phyloP scores from a whole-genome alignment of 2,797 vertebrate genomes.

The Etheostoma perlongum region DNA sequence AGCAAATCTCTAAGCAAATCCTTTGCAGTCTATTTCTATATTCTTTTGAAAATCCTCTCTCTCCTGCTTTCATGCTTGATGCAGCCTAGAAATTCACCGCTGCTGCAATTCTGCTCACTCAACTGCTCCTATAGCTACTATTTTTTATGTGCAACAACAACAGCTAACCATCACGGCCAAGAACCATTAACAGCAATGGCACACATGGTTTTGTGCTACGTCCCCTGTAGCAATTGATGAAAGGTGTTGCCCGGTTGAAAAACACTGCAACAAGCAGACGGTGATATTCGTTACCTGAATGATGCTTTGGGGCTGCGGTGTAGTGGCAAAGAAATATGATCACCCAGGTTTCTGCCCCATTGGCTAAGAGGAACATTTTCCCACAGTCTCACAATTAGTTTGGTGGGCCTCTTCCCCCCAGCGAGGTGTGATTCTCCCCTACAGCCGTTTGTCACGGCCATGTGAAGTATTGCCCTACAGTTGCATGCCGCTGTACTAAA shows the following conservation, averaged over 20 bases:
- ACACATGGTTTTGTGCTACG: neutral
- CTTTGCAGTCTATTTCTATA: slow-evolving; percentile 54
- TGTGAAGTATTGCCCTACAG: slow-evolving; percentile 52
- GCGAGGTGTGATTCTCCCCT: slow-evolving; percentile 40
- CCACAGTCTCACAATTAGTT: slow-evolving; percentile 61
- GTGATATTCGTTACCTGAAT: slow-evolving; percentile 62
- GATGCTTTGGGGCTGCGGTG: slow-evolving; percentile 44
- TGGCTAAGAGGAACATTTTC: slow-evolving; percentile 72
- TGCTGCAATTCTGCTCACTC: slow-evolving; percentile 29
- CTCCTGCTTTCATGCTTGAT: slow-evolving; percentile 39
- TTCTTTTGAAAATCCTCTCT: slow-evolving; percentile 59
- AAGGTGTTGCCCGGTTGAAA: slow-evolving; percentile 35
- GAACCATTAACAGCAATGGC: slow-evolving; percentile 31
- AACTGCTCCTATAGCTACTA: slow-evolving; percentile 8
- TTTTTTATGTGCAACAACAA: slow-evolving; percentile 47
- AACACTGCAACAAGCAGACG: slow-evolving; percentile 36
- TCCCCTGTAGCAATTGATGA: slow-evolving; percentile 41
- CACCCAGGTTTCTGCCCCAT: slow-evolving; percentile 65
- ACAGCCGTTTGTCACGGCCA: slow-evolving; percentile 67
- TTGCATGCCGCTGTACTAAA: slow-evolving; percentile 6
- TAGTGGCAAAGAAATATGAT: slow-evolving; percentile 63
- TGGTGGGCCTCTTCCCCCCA: slow-evolving; percentile 33
- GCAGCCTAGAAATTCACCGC: slow-evolving; percentile 22
- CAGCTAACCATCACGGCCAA: slow-evolving; percentile 33
- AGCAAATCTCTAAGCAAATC: slow-evolving; percentile 59